A percentile compares a stretch with the other conserved stretches of the same genome.
phyloP scores from a whole-genome alignment of 2,113 vertebrate species.

The Aepyceros melampus region DNA sequence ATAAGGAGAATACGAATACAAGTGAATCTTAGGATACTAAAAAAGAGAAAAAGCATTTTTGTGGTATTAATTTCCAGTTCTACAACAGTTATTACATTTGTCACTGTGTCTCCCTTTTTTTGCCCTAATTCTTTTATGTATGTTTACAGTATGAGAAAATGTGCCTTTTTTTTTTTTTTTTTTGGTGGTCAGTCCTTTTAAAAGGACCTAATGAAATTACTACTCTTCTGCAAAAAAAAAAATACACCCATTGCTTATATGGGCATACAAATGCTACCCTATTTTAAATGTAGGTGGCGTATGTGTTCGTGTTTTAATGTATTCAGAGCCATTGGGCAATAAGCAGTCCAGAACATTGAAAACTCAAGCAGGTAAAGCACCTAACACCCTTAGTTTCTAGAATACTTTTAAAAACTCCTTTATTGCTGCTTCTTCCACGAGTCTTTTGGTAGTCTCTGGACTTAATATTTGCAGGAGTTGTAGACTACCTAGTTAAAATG shows the following conservation, averaged over 20 bases:
- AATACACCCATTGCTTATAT: slow-evolving; percentile 41
- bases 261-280: slow-evolving; percentile 72
- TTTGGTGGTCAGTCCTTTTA: slow-evolving; percentile 29
- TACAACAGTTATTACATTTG: slow-evolving; percentile 31
- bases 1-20: slow-evolving; percentile 15
- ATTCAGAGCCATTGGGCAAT: slow-evolving; percentile 72
- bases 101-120: slow-evolving; percentile 21
- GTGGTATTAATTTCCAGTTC: slow-evolving; percentile 3
- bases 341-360: slow-evolving; percentile 72
- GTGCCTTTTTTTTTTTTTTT: neutral
- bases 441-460: slow-evolving; percentile 27
- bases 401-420: slow-evolving; percentile 7
- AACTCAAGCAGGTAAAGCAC: slow-evolving; percentile 70
- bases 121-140: neutral
- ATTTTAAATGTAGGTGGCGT: slow-evolving; percentile 75
- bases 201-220: slow-evolving; percentile 40
- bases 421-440: slow-evolving; percentile 2
- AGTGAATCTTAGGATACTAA: slow-evolving; percentile 6
- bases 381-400: slow-evolving; percentile 61
- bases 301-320: slow-evolving; percentile 70
- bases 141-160: slow-evolving; percentile 46
- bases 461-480: slow-evolving; percentile 19
- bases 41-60: slow-evolving; percentile 1
- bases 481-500: neutral
- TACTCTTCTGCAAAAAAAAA: slow-evolving; percentile 30